phyloP scores from a whole-genome alignment of 2,113 vertebrate genomes.

The Lagenorhynchus albirostris region DNA sequence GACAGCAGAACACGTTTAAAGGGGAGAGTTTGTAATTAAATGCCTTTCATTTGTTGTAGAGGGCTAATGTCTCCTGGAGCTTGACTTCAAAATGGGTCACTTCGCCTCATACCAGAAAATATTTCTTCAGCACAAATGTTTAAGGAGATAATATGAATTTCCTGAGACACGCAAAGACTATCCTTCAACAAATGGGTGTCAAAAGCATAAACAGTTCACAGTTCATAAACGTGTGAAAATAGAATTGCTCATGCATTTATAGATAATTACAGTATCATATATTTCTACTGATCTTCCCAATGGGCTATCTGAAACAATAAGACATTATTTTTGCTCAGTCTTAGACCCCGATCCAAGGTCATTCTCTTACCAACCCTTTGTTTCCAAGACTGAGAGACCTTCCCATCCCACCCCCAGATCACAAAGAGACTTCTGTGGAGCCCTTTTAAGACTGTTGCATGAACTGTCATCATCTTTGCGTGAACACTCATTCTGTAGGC shows the following conservation, averaged over 20 bases:
- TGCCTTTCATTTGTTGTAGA: background rate
- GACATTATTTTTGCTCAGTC: accelerated
- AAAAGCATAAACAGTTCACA: background rate
- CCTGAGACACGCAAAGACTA: accelerated
- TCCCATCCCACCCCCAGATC: accelerated
- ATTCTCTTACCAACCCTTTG: background rate
- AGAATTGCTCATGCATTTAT: background rate
- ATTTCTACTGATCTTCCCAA: too few species aligned
- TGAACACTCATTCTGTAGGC: accelerated
- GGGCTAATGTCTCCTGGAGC: background rate
- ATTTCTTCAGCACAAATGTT: background rate
- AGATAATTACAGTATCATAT: background rate
- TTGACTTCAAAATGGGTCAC: background rate
- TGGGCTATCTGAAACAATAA: background rate
- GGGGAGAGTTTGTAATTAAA: background rate
- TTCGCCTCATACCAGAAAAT: background rate
- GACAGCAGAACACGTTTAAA: background rate
- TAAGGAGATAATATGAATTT: background rate
- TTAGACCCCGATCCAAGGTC: background rate
- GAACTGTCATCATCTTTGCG: accelerated
- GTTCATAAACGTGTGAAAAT: background rate
- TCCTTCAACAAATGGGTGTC: background rate
- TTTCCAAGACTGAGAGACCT: background rate
- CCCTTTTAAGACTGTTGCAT: accelerated
- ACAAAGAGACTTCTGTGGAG: background rate